A percentile compares a stretch with the other conserved stretches of the same genome.
These are phyloP conservation scores for Heterohyrax brucei DNA, from an alignment of 2,797 vertebrate species.

Conservation along the genomic window DNA sequence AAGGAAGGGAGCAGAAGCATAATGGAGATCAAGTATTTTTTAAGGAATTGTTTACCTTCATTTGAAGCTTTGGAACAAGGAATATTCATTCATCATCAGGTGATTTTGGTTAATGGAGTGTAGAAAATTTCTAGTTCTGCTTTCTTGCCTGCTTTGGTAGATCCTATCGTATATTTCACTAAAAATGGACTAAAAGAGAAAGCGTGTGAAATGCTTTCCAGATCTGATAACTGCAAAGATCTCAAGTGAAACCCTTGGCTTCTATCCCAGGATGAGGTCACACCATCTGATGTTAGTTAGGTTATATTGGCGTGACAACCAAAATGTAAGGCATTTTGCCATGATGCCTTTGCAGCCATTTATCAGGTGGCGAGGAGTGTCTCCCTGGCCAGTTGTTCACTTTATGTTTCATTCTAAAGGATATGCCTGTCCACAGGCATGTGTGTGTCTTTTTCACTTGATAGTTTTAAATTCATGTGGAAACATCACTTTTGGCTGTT, in stretches of 20 bases:
- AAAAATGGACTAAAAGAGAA: slow-evolving; percentile 70
- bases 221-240: slow-evolving; percentile 88
- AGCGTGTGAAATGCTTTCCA: slow-evolving; percentile 87
- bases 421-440: no score
- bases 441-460: neutral
- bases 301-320: slow-evolving; percentile 83
- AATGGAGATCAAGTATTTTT: neutral
- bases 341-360: slow-evolving; percentile 13
- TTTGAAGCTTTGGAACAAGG: slow-evolving; percentile 78
- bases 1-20: slow-evolving; percentile 26
- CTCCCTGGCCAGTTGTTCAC: neutral
- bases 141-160: slow-evolving; percentile 72
- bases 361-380: neutral
- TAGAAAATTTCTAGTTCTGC: slow-evolving; percentile 83
- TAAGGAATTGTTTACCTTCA: slow-evolving; percentile 49
- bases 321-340: slow-evolving; percentile 69
- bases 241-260: slow-evolving; percentile 88
- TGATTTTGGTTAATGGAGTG: slow-evolving; percentile 84
- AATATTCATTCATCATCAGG: slow-evolving; percentile 75
- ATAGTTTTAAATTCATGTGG: neutral
- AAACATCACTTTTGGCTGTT: neutral
- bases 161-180: slow-evolving; percentile 61
- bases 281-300: slow-evolving; percentile 81
- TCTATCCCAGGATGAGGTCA: slow-evolving; percentile 86
- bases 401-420: neutral